Percentiles rank a stretch among this genome's conserved stretches.
These are phyloP conservation scores for Cuculus canorus DNA, from an alignment of 2,797 vertebrate genomes.

Conservation along the genomic window DNA sequence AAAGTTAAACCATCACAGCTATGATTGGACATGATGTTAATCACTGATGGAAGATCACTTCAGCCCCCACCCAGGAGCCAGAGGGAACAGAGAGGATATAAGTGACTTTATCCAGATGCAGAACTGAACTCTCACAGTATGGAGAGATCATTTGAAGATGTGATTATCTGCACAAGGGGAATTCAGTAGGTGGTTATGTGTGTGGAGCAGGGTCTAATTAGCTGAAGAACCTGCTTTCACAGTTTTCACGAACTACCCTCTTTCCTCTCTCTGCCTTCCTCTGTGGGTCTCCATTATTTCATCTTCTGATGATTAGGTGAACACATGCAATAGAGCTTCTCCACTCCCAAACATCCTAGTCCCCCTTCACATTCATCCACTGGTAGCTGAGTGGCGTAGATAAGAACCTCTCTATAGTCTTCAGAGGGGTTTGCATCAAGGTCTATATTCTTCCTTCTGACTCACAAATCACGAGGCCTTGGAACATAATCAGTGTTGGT, in stretches of 20 bases:
- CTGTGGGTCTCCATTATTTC: background rate
- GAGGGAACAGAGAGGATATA: background rate
- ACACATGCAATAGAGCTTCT: background rate
- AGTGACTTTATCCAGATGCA: background rate
- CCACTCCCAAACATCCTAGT: background rate
- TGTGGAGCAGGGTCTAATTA: background rate
- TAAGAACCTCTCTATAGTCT: background rate
- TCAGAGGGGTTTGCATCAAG: background rate
- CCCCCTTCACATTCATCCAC: background rate
- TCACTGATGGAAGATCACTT: background rate
- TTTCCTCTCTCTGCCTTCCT: background rate
- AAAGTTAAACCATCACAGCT: background rate
- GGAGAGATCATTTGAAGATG: rapidly evolving
- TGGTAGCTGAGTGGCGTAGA: no score
- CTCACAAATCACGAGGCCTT: background rate
- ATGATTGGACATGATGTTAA: background rate
- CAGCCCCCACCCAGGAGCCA: background rate
- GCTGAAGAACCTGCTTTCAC: background rate
- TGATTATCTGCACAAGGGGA: background rate
- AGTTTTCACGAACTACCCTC: background rate
- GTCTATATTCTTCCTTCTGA: background rate
- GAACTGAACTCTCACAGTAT: background rate
- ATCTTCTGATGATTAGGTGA: background rate
- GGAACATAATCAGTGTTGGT: background rate
- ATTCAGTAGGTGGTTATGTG: rapidly evolving